A percentile compares a stretch with the other conserved stretches of the same genome.
phyloP scores from a whole-genome alignment of 2,797 vertebrate genomes.

The Calcarius lapponicus region DNA sequence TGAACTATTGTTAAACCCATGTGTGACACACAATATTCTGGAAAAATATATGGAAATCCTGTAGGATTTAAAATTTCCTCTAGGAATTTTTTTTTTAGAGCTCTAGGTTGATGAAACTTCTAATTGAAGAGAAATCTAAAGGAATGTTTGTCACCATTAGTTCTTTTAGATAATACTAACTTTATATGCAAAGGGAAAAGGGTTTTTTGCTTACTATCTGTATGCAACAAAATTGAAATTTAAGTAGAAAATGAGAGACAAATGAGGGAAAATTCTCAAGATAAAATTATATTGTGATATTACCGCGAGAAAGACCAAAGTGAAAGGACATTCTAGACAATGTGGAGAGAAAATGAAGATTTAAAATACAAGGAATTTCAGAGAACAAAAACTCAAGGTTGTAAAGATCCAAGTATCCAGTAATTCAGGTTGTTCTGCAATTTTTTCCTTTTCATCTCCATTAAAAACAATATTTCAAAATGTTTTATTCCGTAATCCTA shows the following conservation, averaged over 20 bases:
- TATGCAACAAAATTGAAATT: background rate
- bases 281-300: background rate
- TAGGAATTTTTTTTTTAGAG: background rate
- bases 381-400: background rate
- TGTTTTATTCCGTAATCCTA: background rate
- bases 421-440: background rate
- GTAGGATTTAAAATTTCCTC: background rate
- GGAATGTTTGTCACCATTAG: background rate
- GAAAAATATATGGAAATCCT: background rate
- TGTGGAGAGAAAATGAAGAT: background rate
- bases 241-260: background rate
- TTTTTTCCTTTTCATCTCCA: background rate
- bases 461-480: background rate
- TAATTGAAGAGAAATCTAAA: background rate
- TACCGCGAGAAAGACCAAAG: background rate
- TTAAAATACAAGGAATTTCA: background rate
- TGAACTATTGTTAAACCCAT: background rate
- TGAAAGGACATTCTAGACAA: background rate
- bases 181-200: background rate
- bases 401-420: background rate
- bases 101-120: background rate
- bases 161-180: background rate
- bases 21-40: background rate
- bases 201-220: background rate
- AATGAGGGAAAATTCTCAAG: background rate